Evolutionary conservation across 2,888 invertebrate genomes (phyloP).

Genomic region (Mantis religiosa): DNA sequence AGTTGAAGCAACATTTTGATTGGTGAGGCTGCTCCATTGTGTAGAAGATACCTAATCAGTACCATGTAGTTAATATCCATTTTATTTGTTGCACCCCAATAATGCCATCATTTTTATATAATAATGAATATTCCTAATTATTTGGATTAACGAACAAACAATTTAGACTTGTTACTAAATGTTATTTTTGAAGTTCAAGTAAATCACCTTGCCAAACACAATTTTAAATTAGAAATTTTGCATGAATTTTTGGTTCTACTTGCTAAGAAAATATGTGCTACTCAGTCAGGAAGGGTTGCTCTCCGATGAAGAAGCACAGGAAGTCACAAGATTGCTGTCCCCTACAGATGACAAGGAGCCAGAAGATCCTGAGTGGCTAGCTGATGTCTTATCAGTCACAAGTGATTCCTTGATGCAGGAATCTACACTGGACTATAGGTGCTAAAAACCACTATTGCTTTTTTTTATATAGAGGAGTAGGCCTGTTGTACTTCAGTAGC

Average conservation of each 20-base stretch:
- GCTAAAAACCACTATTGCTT: background rate
- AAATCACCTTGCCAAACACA: background rate
- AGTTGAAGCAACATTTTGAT: too few relatives aligned
- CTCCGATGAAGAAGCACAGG: slow-evolving; percentile 86
- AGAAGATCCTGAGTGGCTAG: slow-evolving; percentile 54
- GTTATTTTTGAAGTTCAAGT: slow-evolving; percentile 1
- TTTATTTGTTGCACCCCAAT: too few relatives aligned
- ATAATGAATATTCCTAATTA: background rate
- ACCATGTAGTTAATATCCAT: too few relatives aligned
- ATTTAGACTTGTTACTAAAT: slow-evolving; percentile 21
- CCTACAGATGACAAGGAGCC: slow-evolving; percentile 44
- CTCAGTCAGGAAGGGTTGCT: slow-evolving; percentile 73
- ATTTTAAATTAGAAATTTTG: slow-evolving; percentile 21
- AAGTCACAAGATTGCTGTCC: slow-evolving; percentile 76
- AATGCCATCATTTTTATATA: background rate
- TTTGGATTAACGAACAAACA: background rate
- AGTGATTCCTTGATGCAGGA: slow-evolving; percentile 31
- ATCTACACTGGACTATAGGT: slow-evolving; percentile 41
- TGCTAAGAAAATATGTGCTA: slow-evolving; percentile 26
- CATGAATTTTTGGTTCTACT: background rate
- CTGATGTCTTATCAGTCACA: slow-evolving; percentile 56
- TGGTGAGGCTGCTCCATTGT: too few relatives aligned
- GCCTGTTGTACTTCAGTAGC: background rate
- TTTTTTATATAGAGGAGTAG: background rate
- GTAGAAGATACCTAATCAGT: too few relatives aligned